Conservation (phyloP, 1,140 invertebrate species). For the Hyles vespertilio region DNA sequence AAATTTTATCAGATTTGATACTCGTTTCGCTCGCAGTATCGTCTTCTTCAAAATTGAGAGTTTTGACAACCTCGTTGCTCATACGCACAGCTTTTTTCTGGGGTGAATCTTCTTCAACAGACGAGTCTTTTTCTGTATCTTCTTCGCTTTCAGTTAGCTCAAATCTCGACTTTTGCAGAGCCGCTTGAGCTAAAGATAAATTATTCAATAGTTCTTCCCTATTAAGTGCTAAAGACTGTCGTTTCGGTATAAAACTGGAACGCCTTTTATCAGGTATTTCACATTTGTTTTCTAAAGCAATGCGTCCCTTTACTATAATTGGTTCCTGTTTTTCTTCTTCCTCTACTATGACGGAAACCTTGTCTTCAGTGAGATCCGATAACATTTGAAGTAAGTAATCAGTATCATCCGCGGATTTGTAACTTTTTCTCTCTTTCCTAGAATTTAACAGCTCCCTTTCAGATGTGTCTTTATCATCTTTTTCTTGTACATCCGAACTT, state of each 20-base stretch:
- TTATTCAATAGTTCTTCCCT: slow-evolving; percentile 50
- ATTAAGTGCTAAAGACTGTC: slow-evolving; percentile 42
- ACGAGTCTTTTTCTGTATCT: slow-evolving; percentile 18
- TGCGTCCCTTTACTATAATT: slow-evolving; percentile 1
- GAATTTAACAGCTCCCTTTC: neutral
- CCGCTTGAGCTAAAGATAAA: slow-evolving; percentile 50
- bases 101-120: slow-evolving; percentile 6
- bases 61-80: slow-evolving; percentile 54
- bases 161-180: slow-evolving; percentile 35
- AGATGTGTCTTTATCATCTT: slow-evolving; percentile 7
- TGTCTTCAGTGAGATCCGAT: slow-evolving; percentile 45
- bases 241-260: slow-evolving; percentile 34
- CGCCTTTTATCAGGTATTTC: slow-evolving; percentile 25
- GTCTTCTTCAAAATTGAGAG: slow-evolving; percentile 52
- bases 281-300: slow-evolving; percentile 20
- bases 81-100: slow-evolving; percentile 31
- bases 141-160: slow-evolving; percentile 37
- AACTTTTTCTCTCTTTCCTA: slow-evolving; percentile 9
- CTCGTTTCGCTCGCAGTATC: slow-evolving; percentile 28
- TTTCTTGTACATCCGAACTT: slow-evolving; percentile 25
- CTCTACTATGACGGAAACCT: slow-evolving; percentile 11
- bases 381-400: slow-evolving; percentile 53
- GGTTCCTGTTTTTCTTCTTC: slow-evolving; percentile 5
- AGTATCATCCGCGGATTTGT: slow-evolving; percentile 49
- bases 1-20: slow-evolving; percentile 27